Percentiles rank a stretch among this genome's conserved stretches.
Evolutionary conservation across 2,113 vertebrate species (phyloP).

Genomic region (Lamprologus callipterus): DNA sequence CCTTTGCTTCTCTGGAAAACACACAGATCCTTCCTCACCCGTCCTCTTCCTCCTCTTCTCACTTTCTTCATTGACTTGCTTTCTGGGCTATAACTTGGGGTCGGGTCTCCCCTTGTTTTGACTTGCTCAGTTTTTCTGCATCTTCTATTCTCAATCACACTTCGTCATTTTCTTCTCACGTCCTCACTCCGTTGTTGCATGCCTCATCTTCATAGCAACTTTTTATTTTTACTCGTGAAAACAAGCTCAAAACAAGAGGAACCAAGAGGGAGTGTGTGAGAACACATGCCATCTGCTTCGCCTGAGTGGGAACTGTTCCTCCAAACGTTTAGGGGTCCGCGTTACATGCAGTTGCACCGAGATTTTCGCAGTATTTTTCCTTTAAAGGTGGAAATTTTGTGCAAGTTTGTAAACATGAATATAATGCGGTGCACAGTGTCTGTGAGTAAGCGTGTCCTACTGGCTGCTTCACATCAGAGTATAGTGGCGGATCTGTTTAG

Average conservation of each 20-base stretch:
- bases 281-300: constrained; percentile 39
- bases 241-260: constrained; percentile 12
- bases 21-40: constrained; percentile 33
- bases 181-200: neutral
- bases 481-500: constrained; percentile 43
- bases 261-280: constrained; percentile 17
- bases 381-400: constrained; percentile 10
- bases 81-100: neutral
- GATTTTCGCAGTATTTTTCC: constrained; percentile 31
- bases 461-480: constrained; percentile 9
- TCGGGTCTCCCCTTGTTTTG: neutral
- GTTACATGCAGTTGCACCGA: neutral
- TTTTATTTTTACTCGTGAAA: neutral
- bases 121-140: neutral
- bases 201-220: neutral
- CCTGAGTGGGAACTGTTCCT: neutral
- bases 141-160: neutral
- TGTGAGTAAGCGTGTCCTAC: neutral
- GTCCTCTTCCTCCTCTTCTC: constrained; percentile 16
- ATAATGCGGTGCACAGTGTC: constrained; percentile 15
- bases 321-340: neutral
- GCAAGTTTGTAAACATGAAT: constrained; percentile 24
- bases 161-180: neutral
- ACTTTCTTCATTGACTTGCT: constrained; percentile 8
- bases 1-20: constrained; percentile 48